Evolutionary conservation across 2,113 vertebrate species (phyloP), one percentile per base, ranked within the genome.

Genomic region (Thunnus thynnus): DNA sequence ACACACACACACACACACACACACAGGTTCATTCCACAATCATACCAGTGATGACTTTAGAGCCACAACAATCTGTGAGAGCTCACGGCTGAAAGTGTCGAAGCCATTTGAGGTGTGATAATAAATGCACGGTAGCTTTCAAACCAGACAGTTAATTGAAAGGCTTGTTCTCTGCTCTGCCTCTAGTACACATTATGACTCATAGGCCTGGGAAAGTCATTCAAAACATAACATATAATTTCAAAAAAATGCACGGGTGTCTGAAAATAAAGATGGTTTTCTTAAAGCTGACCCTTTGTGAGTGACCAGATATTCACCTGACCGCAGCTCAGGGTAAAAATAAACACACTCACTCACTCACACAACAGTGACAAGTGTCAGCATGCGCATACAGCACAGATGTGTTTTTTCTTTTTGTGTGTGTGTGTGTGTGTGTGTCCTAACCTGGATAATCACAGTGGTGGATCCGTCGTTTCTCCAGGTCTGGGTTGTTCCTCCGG

Each of bases 401-500:
- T 3, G 4, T 30, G 47, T 82, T 68, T 10, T 20, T 13, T 30
- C 4, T 30, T 30, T 30, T 30, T 30, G 4, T 4, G 2, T 30
- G 22, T 22, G 22, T 22, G 22, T 22, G 22, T 22, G 22, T 22
- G 22, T 30, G 27, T 30, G 27, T 20, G 22, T 36, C 50, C 96
- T 88, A 90, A 99, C 98, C 98, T 74, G 96, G 97, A 72, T 98
- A 99, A 92, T 99, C 97, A 94, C 98, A 99, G 96, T 98, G 98
- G 90, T 99, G 98, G 91, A 99, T 98, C 58, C 98, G 95, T 51
- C 98, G 95, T 73, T 99, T 99, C 93, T 99, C 98, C 92, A 99
- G 84, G 86, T 99, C 98, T 0, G 98, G 98, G 89, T 99, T 99
- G 92, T 97, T 99, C 91, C 97, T 97, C 74, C 98, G 96, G 86